These are phyloP conservation scores for Mesorhabditis spiculigera DNA, from an alignment of 2,888 invertebrate genomes.

Conservation along the genomic window DNA sequence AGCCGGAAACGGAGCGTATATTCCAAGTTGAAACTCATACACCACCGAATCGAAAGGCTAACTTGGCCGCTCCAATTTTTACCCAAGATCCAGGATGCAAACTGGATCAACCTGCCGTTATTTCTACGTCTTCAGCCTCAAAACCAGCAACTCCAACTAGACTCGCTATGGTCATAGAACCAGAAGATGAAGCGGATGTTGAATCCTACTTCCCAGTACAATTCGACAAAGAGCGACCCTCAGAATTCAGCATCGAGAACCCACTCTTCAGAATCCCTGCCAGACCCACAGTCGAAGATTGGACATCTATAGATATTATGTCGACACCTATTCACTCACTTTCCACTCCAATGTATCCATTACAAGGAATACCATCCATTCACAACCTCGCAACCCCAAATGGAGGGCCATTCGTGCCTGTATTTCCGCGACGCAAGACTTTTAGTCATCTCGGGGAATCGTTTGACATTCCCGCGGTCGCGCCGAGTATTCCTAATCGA, in stretches of 20 bases:
- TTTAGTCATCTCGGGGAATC: constrained; percentile 2
- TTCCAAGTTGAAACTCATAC: neutral
- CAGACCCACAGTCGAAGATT: neutral
- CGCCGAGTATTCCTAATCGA: neutral
- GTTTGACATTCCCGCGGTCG: neutral
- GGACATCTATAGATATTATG: neutral
- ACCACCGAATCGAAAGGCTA: neutral
- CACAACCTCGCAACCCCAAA: neutral
- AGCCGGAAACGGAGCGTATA: neutral
- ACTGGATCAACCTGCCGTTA: neutral
- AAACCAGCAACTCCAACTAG: neutral
- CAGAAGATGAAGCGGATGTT: neutral
- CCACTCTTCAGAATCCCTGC: neutral
- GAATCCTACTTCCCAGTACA: constrained; percentile 4
- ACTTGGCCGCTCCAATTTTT: neutral
- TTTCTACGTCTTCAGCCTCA: neutral
- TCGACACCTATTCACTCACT: neutral
- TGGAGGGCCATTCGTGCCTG: neutral
- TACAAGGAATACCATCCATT: neutral
- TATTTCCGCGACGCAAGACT: neutral
- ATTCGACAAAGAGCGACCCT: neutral
- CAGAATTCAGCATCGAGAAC: constrained; percentile 2
- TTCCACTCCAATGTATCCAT: neutral
- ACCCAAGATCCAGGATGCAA: neutral
- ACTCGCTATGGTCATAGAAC: neutral